Percentiles rank a stretch among this genome's conserved stretches.
These are phyloP conservation scores for Margarornis squamiger DNA, from an alignment of 2,797 vertebrate genomes.

Conservation along the genomic window DNA sequence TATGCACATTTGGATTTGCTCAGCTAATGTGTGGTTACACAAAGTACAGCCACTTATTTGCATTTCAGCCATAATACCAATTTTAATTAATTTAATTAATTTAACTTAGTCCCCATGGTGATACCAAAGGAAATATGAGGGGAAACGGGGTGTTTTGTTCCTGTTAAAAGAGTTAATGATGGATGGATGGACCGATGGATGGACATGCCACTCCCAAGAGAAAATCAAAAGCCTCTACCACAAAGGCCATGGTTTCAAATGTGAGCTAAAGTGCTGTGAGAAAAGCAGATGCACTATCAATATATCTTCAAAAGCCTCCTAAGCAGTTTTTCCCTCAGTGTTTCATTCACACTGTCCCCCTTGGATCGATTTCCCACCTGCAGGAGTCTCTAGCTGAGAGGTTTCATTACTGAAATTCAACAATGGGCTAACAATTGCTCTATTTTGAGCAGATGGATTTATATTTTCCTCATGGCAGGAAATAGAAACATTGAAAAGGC, in stretches of 20 bases:
- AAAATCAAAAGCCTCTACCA: background rate
- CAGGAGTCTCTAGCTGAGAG: background rate
- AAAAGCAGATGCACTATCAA: background rate
- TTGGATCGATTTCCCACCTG: background rate
- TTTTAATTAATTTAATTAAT: slow-evolving; percentile 16
- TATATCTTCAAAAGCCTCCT: background rate
- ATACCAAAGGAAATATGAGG: background rate
- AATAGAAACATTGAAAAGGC: background rate
- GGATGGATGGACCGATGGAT: background rate
- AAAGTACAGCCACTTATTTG: background rate
- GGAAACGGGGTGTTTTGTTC: background rate
- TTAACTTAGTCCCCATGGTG: background rate
- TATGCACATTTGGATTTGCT: background rate
- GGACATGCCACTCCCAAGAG: background rate
- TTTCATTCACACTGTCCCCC: background rate
- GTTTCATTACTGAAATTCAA: slow-evolving; percentile 8
- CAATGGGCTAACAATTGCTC: background rate
- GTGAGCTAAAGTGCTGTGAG: background rate
- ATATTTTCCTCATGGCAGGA: background rate
- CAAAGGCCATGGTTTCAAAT: background rate
- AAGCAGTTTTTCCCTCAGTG: background rate
- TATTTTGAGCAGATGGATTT: slow-evolving; percentile 1
- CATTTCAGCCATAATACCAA: background rate
- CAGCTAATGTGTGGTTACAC: background rate
- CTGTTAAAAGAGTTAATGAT: background rate